Evolutionary conservation across 2,797 vertebrate species (phyloP).

Genomic region (Psittacula echo): DNA sequence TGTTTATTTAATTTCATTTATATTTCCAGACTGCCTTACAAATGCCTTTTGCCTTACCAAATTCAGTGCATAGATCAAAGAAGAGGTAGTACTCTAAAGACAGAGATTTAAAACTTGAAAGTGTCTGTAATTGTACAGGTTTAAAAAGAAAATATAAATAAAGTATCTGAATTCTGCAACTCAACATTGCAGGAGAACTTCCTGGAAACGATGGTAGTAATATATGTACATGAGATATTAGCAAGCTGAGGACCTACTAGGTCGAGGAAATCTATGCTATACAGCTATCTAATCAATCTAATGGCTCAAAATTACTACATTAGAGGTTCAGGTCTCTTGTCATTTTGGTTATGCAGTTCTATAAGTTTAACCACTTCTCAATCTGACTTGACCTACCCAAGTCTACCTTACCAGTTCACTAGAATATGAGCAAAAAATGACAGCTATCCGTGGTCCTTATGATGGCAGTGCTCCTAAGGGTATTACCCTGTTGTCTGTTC

Average conservation of each 20-base stretch:
- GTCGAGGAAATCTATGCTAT: background rate
- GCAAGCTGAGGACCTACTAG: background rate
- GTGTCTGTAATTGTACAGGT: background rate
- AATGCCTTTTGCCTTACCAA: background rate
- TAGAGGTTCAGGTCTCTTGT: background rate
- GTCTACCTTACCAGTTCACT: background rate
- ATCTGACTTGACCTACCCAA: background rate
- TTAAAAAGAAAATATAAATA: background rate
- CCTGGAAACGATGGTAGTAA: background rate
- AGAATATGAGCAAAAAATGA: background rate
- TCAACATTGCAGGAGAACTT: background rate
- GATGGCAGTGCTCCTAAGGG: background rate
- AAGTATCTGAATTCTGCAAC: background rate
- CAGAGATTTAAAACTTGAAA: background rate
- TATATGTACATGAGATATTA: background rate
- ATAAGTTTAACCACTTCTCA: background rate
- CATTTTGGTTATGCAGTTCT: background rate
- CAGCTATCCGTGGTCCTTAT: background rate
- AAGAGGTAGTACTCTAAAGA: background rate
- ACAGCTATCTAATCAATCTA: background rate
- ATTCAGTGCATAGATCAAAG: background rate
- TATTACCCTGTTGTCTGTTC: background rate
- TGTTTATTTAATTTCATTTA: slow-evolving; percentile 8
- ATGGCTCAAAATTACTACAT: background rate
- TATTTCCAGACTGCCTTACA: background rate